Base-by-base conservation (phyloP, 2,888 invertebrate genomes). In the Standfussiana lucernea region DNA sequence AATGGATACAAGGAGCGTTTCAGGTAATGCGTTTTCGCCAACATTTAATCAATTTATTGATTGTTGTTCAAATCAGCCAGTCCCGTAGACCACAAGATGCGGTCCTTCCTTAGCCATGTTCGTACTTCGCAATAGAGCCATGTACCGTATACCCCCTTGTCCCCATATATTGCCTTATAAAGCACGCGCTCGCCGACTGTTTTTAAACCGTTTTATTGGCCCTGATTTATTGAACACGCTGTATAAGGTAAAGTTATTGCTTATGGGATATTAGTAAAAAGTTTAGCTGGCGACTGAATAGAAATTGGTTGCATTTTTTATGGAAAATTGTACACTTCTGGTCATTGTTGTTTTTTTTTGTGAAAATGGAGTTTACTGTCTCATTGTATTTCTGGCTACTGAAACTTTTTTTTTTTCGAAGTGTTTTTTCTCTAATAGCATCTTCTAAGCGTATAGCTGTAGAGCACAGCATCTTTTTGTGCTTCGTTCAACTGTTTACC, bases 191-290 rank as follows among this genome's bases (percentile, higher is more conserved):
- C 59, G 79, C 76, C 53, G 80, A 32, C 86, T 86, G 84, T 84
- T 84, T 84, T 84, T 84, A 86, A 83, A 84, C 86, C 76, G 79
- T 84, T 76, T 79, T 86, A 86, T 84, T 76, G 64, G 86, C 71
- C 61, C 83, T 84, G 84, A 84, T 84, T 84, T 86, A 84, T 84
- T 76, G 86, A 83, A 71, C 76, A 79, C 42, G 62, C 83, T 76
- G 70, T 83, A 79, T 83, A 86, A 65, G 84, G 84, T 75, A 71
- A 84, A 83, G 76, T 84, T 84, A 86, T 86, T 83, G 83, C 86
- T 64, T 82, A 76, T 62, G 69, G 83, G 53, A 65, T 85, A 83
- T 84, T 84, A 86, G 76, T 83, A 84, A 84, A 86, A 84, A 83
- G 68, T 82, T 71, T 59, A 67, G 28, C 66, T 81, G 50, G 37